A percentile compares a stretch with the other conserved stretches of the same genome.
These are phyloP conservation scores for Trachelus stipa DNA, from an alignment of 2,888 invertebrate species.

Conservation along the genomic window DNA sequence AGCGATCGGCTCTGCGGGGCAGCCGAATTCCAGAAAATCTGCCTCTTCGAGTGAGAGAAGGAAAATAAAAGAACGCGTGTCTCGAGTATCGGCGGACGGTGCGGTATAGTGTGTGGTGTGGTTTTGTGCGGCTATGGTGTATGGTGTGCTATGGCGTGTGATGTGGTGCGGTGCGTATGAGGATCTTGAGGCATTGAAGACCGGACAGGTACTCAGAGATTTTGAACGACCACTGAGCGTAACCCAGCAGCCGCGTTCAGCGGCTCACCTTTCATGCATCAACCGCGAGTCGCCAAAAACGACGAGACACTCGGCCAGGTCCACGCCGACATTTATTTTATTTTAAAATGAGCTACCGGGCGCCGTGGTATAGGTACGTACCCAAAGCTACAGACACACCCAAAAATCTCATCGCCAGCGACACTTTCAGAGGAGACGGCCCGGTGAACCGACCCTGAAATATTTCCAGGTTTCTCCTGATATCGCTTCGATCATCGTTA, in stretches of 20 bases:
- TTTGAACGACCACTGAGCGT: conserved; percentile 41
- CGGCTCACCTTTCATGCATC: conserved; percentile 52
- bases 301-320: conserved; percentile 1
- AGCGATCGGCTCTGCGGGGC: neutral
- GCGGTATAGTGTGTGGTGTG: neutral
- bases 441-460: neutral
- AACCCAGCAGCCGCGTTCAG: conserved; percentile 49
- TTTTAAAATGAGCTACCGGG: neutral
- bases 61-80: conserved; percentile 39
- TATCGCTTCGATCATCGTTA: neutral
- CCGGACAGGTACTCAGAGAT: conserved; percentile 28
- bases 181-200: conserved; percentile 26
- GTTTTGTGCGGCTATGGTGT: neutral
- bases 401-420: neutral
- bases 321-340: conserved; percentile 9
- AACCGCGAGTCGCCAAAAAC: conserved; percentile 32
- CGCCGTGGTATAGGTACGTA: neutral
- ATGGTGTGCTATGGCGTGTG: neutral
- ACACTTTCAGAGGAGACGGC: neutral
- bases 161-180: neutral
- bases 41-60: conserved; percentile 31
- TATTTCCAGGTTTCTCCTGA: neutral
- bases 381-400: neutral
- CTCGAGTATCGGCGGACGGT: conserved; percentile 41
- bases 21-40: conserved; percentile 41